Percentiles rank a stretch among this genome's conserved stretches.
phyloP scores from a whole-genome alignment of 2,113 vertebrate species.

The Pleuronectes platessa region DNA sequence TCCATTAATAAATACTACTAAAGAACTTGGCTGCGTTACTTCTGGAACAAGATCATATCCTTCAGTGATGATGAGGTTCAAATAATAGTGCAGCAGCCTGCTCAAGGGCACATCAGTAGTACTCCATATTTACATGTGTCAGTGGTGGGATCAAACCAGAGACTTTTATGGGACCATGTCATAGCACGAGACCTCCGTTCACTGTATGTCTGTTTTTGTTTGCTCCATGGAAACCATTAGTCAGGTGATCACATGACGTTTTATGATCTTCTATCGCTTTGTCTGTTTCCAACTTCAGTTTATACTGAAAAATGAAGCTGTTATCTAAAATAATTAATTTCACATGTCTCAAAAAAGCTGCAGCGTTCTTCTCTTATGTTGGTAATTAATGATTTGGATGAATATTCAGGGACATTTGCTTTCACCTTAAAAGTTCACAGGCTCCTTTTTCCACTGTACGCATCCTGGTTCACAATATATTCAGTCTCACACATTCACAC shows the following conservation, averaged over 20 bases:
- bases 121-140: constrained; percentile 1
- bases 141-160: background rate
- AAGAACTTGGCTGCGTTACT: too few relatives aligned
- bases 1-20: too few relatives aligned
- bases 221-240: constrained; percentile 49
- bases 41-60: too few relatives aligned
- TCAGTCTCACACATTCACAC: background rate
- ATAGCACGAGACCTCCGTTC: background rate
- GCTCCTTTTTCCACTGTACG: background rate
- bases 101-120: background rate
- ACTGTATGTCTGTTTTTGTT: constrained; percentile 33
- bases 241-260: constrained; percentile 13
- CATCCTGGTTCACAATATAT: background rate
- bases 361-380: background rate
- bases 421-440: background rate
- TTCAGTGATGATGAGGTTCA: background rate
- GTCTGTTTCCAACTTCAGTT: background rate
- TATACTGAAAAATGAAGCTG: background rate
- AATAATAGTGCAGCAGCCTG: background rate
- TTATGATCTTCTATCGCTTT: constrained; percentile 8
- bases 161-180: background rate
- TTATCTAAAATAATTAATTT: background rate
- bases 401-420: background rate
- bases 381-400: too few relatives aligned
- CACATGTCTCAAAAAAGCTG: background rate